A percentile compares a stretch with the other conserved stretches of the same genome.
phyloP scores from a whole-genome alignment of 2,113 vertebrate genomes.

The Hemichromis elongatus region DNA sequence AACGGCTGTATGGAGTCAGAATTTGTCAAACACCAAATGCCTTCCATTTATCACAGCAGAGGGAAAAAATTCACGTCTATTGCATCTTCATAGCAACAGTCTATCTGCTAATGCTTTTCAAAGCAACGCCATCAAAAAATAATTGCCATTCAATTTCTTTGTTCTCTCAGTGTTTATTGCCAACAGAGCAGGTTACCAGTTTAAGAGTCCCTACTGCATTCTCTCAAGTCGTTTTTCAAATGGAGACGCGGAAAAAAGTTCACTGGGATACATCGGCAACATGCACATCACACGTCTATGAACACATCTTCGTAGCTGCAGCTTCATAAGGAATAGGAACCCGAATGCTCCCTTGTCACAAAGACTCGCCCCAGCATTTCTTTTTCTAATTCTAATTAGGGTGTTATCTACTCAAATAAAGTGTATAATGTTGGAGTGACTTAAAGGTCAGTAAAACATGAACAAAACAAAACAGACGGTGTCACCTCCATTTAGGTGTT shows the following conservation, averaged over 20 bases:
- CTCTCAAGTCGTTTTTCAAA: neutral
- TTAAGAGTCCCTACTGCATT: neutral
- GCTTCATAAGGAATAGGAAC: neutral
- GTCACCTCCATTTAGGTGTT: neutral
- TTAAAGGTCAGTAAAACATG: neutral
- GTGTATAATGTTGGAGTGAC: neutral
- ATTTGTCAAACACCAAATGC: neutral
- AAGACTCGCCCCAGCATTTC: neutral
- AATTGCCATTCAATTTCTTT: neutral
- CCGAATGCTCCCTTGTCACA: neutral
- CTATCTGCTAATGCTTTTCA: neutral
- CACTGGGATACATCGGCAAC: no score
- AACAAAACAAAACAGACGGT: neutral
- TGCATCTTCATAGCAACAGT: neutral
- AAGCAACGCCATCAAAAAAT: neutral
- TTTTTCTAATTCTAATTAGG: neutral
- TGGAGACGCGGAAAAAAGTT: neutral
- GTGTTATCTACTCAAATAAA: neutral
- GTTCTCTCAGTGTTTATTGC: neutral
- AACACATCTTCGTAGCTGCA: neutral
- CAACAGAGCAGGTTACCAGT: neutral
- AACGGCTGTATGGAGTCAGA: neutral
- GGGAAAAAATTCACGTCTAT: neutral
- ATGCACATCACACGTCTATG: neutral
- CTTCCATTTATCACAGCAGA: neutral